Percentiles rank a stretch among this genome's conserved stretches.
These are phyloP conservation scores for Rhinatrema bivittatum DNA, from an alignment of 2,797 vertebrate genomes.

Conservation along the genomic window DNA sequence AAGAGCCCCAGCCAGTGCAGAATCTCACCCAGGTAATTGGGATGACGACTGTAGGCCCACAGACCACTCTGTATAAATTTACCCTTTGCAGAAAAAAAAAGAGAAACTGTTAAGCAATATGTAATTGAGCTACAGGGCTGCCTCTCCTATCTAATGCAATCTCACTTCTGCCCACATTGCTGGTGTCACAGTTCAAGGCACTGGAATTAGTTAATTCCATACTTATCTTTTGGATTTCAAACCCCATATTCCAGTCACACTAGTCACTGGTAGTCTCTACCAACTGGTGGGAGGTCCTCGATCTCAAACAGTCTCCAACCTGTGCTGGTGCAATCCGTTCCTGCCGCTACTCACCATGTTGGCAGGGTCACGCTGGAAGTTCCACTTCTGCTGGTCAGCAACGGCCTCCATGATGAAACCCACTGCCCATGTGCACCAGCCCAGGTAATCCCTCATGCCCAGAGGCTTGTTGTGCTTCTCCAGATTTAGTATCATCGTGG, in stretches of 20 bases:
- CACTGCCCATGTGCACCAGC: slow-evolving; percentile 65
- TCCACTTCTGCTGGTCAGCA: slow-evolving; percentile 73
- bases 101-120: not conserved
- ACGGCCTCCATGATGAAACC: slow-evolving; percentile 61
- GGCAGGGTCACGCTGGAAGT: slow-evolving; percentile 61
- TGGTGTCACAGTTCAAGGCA: not conserved
- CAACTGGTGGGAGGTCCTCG: too few relatives aligned
- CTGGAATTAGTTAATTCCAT: too few relatives aligned
- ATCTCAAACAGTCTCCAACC: too few relatives aligned
- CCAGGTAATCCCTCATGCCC: slow-evolving; percentile 57
- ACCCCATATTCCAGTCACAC: too few relatives aligned
- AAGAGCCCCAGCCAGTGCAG: slow-evolving; percentile 74
- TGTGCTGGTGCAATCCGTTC: too few relatives aligned
- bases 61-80: slow-evolving; percentile 69
- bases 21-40: slow-evolving; percentile 74
- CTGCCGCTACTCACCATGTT: slow-evolving; percentile 53
- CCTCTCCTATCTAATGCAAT: not conserved
- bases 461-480: slow-evolving; percentile 53
- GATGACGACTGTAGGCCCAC: slow-evolving; percentile 71
- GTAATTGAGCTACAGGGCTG: too few relatives aligned
- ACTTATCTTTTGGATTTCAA: too few relatives aligned
- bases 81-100: slow-evolving; percentile 44
- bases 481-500: slow-evolving; percentile 68
- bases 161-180: not conserved
- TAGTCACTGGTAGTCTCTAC: too few relatives aligned